Evolutionary conservation across 2,113 vertebrate species (phyloP).

Genomic region (Eonycteris spelaea): DNA sequence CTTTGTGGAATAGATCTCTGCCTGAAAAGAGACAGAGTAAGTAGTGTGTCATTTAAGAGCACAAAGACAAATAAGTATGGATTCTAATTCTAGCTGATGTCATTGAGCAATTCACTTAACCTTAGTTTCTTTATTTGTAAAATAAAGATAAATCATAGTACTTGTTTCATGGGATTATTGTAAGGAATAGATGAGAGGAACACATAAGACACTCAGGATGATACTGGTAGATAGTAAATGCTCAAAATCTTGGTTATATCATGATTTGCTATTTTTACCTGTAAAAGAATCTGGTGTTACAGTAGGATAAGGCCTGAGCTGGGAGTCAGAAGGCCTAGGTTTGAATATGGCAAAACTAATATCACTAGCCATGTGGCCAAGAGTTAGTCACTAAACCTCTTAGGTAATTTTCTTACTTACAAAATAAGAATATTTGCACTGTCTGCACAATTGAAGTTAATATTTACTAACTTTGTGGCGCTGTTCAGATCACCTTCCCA

Average conservation of each 20-base stretch:
- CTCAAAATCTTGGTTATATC: not conserved
- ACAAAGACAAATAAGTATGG: not conserved
- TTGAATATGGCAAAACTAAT: not conserved
- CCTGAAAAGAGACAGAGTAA: not conserved
- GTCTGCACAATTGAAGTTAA: not conserved
- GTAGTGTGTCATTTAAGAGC: not conserved
- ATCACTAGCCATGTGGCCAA: not conserved
- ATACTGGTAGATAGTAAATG: not conserved
- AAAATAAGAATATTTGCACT: not conserved
- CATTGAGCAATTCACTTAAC: not conserved
- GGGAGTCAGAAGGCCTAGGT: not conserved
- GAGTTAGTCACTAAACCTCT: not conserved
- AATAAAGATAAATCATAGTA: not conserved
- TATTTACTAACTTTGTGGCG: not conserved
- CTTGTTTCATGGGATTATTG: not conserved
- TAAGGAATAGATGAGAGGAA: not conserved
- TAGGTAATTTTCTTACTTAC: not conserved
- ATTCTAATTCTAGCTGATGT: not conserved
- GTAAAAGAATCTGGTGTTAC: not conserved
- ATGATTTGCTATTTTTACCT: not conserved
- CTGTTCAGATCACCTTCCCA: not conserved
- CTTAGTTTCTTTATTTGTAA: not conserved
- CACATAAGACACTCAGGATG: not conserved
- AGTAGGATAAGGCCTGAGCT: not conserved
- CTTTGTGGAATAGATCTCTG: not conserved